phyloP scores from a whole-genome alignment of 2,113 vertebrate genomes.

The Riparia riparia region DNA sequence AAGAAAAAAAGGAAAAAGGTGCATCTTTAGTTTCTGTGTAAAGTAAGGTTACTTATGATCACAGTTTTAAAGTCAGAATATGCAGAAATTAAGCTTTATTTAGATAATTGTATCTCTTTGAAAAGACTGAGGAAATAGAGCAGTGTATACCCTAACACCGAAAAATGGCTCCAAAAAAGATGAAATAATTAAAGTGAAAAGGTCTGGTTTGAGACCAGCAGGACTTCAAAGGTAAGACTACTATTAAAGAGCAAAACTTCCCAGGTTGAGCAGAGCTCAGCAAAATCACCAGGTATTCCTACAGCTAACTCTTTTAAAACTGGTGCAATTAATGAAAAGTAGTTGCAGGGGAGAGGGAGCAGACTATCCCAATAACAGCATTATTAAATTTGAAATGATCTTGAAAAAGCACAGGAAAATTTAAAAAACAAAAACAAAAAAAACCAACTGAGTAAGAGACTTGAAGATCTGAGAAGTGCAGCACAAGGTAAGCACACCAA shows the following conservation, averaged over 20 bases:
- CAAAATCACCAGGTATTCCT: neutral
- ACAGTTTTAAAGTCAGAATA: neutral
- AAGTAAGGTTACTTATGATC: neutral
- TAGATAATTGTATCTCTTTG: neutral
- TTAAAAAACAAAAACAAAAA: neutral
- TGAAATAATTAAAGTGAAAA: neutral
- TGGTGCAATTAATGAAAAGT: neutral
- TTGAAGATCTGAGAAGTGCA: neutral
- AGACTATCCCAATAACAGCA: neutral
- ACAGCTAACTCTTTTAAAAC: neutral
- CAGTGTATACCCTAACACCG: neutral
- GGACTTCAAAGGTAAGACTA: neutral
- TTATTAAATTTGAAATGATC: neutral
- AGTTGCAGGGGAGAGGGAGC: rapidly evolving
- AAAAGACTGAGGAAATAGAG: neutral
- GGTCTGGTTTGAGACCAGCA: neutral
- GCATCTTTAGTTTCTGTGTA: neutral
- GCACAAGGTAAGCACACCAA: neutral
- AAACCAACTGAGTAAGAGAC: neutral
- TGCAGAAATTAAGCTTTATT: neutral
- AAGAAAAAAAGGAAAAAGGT: neutral
- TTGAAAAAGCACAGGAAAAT: neutral
- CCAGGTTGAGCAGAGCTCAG: neutral
- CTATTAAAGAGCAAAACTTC: neutral
- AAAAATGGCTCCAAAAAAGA: neutral